A percentile compares a stretch with the other conserved stretches of the same genome.
Evolutionary conservation across 2,113 vertebrate genomes (phyloP).

Genomic region (Notothenia rossii): DNA sequence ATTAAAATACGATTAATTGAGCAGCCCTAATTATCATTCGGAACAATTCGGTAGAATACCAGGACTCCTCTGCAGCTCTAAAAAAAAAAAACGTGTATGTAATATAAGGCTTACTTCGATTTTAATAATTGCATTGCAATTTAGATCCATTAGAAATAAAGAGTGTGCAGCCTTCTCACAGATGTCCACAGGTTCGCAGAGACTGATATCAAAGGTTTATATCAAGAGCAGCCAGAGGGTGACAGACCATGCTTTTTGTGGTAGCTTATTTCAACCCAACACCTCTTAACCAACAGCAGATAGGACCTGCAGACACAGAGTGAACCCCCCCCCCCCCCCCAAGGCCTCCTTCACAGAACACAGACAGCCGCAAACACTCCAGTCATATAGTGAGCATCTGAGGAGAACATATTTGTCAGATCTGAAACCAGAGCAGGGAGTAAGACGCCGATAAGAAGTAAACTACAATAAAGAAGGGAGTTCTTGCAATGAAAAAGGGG

Average conservation of each 20-base stretch:
- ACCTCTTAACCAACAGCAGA: slow-evolving; percentile 55
- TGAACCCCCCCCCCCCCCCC: slow-evolving; percentile 48
- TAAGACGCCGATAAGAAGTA: neutral
- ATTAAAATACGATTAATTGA: too few species aligned
- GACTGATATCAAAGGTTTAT: slow-evolving; percentile 25
- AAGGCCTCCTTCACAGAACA: slow-evolving; percentile 25
- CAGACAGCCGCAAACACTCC: slow-evolving; percentile 27
- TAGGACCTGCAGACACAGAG: slow-evolving; percentile 6
- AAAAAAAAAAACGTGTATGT: too few species aligned
- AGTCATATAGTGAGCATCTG: slow-evolving; percentile 30
- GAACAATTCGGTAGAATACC: too few species aligned
- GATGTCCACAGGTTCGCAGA: slow-evolving; percentile 24
- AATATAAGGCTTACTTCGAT: too few species aligned
- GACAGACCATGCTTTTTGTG: slow-evolving; percentile 44
- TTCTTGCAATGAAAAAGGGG: neutral
- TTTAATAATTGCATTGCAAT: too few species aligned
- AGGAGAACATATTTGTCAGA: slow-evolving; percentile 2
- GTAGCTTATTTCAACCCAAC: slow-evolving; percentile 58
- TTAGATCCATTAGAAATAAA: neutral
- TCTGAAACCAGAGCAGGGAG: slow-evolving; percentile 7
- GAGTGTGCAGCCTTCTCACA: too few species aligned
- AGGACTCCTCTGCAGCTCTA: too few species aligned
- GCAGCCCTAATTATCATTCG: too few species aligned
- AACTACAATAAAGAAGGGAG: slow-evolving; percentile 3
- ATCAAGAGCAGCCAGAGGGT: slow-evolving; percentile 39